These are phyloP conservation scores for Lepisosteus oculatus DNA, from an alignment of 2,113 vertebrate species.

Conservation along the genomic window DNA sequence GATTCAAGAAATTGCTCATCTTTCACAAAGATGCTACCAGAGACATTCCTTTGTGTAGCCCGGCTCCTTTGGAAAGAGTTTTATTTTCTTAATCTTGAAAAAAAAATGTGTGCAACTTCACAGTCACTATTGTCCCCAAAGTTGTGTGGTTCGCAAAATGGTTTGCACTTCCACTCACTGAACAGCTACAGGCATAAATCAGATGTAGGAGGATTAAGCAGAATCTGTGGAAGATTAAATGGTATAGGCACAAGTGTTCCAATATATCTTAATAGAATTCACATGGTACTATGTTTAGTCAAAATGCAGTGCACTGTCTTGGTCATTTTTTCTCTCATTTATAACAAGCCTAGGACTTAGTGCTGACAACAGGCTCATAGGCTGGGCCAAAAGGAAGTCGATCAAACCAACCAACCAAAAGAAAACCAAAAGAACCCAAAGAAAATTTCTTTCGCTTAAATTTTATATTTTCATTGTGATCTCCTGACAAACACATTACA, in stretches of 20 bases:
- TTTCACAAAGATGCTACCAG: constrained; percentile 28
- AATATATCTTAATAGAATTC: constrained; percentile 59
- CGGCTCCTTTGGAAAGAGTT: constrained; percentile 34
- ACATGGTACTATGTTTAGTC: constrained; percentile 35
- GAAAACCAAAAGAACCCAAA: not conserved
- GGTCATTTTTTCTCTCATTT: constrained; percentile 12
- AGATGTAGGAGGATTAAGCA: constrained; percentile 49
- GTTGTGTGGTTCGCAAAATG: constrained; percentile 33
- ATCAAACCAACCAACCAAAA: not conserved
- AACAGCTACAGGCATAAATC: constrained; percentile 52
- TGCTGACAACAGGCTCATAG: constrained; percentile 3
- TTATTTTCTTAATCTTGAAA: constrained; percentile 26
- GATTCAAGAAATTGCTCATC: constrained; percentile 22
- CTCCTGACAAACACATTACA: no score
- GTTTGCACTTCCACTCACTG: constrained; percentile 41
- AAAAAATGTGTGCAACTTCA: constrained; percentile 3
- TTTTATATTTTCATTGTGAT: no score
- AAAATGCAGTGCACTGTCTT: constrained; percentile 27
- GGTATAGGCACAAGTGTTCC: constrained; percentile 55
- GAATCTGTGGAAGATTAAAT: constrained; percentile 54
- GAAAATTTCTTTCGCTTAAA: no score
- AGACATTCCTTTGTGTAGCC: constrained; percentile 16
- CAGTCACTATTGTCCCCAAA: constrained; percentile 7
- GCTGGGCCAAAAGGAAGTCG: not conserved
- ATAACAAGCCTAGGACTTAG: constrained; percentile 37